Evolutionary conservation across 2,113 vertebrate species (phyloP).

Genomic region (Naja naja): DNA sequence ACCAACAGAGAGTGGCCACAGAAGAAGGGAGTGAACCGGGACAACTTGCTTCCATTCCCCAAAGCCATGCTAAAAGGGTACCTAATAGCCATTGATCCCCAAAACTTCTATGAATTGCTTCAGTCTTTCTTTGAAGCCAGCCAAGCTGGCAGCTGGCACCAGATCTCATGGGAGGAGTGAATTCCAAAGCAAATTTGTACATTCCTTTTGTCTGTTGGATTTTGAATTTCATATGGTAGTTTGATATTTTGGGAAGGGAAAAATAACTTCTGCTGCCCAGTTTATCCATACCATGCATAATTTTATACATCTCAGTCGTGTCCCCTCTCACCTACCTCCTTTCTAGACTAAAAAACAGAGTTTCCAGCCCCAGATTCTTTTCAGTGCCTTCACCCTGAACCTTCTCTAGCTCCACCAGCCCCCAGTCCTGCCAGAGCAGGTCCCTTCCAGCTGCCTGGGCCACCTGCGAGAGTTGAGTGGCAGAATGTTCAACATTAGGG

Average conservation of each 20-base stretch:
- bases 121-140: background rate
- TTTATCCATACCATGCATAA: background rate
- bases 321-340: background rate
- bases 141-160: background rate
- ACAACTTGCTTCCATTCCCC: too few species aligned
- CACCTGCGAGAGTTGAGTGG: background rate
- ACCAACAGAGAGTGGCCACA: background rate
- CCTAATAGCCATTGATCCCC: background rate
- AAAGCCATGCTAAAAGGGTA: too few species aligned
- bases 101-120: background rate
- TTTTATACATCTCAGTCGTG: background rate
- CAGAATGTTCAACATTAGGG: background rate
- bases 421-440: background rate
- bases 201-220: too few species aligned
- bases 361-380: background rate
- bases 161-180: background rate
- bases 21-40: background rate
- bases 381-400: background rate
- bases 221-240: background rate
- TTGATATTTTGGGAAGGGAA: background rate
- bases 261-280: background rate
- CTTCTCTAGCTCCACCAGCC: background rate
- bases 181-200: background rate
- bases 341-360: background rate
- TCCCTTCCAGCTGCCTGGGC: too few species aligned